phyloP scores from a whole-genome alignment of 64 coral and sea anemone genomes.

The Acropora yongei region DNA sequence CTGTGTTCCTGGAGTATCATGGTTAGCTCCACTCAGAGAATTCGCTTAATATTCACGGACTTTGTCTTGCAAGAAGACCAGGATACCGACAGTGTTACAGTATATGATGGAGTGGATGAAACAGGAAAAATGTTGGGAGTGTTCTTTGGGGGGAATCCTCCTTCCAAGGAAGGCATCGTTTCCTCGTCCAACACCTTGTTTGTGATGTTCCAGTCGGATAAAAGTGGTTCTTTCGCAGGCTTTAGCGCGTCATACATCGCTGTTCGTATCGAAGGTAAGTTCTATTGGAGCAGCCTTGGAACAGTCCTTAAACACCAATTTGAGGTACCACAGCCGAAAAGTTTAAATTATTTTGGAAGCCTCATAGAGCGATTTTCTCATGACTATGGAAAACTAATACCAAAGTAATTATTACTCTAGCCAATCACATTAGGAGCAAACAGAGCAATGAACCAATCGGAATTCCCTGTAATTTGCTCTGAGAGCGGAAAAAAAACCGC shows the following conservation, averaged over 20 bases:
- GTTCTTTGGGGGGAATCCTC: not conserved
- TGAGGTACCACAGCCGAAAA: too few relatives aligned
- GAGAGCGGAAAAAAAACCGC: too few relatives aligned
- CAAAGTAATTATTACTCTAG: too few relatives aligned
- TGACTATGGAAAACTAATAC: too few relatives aligned
- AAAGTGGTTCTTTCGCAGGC: not conserved
- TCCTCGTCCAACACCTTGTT: conserved; percentile 54
- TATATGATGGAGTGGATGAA: conserved; percentile 56
- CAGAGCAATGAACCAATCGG: too few relatives aligned
- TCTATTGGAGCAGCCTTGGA: not conserved
- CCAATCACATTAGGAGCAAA: too few relatives aligned
- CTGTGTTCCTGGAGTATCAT: conserved; percentile 76
- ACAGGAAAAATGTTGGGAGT: conserved; percentile 10
- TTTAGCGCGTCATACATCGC: conserved; percentile 52
- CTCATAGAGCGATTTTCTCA: too few relatives aligned
- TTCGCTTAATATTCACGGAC: conserved; percentile 54
- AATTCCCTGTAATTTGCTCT: too few relatives aligned
- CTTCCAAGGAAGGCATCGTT: conserved; percentile 27
- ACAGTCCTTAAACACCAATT: too few relatives aligned
- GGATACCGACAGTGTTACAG: conserved; percentile 27
- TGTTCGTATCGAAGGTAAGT: not conserved
- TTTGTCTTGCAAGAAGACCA: conserved; percentile 28
- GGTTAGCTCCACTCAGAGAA: not conserved
- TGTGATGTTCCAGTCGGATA: conserved; percentile 61
- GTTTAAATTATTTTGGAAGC: too few relatives aligned